These are phyloP conservation scores for Actias luna DNA, from an alignment of 2,888 invertebrate genomes.

Conservation along the genomic window DNA sequence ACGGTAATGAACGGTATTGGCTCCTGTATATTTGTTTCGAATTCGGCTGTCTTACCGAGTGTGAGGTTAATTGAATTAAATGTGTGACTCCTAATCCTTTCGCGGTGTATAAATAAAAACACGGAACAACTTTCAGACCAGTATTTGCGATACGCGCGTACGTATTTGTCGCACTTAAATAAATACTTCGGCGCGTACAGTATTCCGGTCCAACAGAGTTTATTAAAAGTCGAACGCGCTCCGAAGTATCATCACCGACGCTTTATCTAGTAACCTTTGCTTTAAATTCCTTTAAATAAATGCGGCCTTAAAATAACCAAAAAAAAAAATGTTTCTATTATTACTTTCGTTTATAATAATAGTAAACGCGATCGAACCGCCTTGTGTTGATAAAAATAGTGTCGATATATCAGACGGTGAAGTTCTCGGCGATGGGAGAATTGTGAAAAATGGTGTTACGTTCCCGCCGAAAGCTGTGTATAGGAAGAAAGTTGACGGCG, in stretches of 20 bases:
- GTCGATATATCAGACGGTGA: conserved; percentile 48
- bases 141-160: conserved; percentile 7
- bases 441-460: conserved; percentile 40
- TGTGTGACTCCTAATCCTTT: conserved; percentile 15
- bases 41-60: background rate
- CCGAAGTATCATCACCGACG: background rate
- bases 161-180: background rate
- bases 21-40: background rate
- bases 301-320: background rate
- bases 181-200: background rate
- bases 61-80: conserved; percentile 12
- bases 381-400: conserved; percentile 46
- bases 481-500: conserved; percentile 44
- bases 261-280: background rate
- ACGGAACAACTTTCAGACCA: conserved; percentile 6
- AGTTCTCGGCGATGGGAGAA: conserved; percentile 33
- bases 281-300: background rate
- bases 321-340: conserved; percentile 27
- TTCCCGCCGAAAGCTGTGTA: conserved; percentile 52
- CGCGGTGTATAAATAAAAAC: conserved; percentile 17
- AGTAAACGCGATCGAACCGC: conserved; percentile 34
- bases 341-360: conserved; percentile 32
- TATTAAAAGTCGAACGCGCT: background rate
- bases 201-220: conserved; percentile 1
- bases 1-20: conserved; percentile 7